Conservation (phyloP, 2,797 vertebrate genomes). For the Pagetopsis macropterus region DNA sequence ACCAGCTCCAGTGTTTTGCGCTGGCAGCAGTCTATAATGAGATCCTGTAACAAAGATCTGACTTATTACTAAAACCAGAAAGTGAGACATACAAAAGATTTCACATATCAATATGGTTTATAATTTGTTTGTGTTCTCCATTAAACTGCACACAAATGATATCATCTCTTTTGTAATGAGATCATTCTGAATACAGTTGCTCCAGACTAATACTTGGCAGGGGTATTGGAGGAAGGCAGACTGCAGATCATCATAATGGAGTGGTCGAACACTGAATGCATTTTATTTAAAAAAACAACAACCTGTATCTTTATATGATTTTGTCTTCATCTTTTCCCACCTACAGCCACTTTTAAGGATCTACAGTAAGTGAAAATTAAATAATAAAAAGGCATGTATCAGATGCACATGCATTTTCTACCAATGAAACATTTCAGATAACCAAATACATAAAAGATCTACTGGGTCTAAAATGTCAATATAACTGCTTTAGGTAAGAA, state of each 20-base stretch:
- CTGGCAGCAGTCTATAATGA: neutral
- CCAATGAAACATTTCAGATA: neutral
- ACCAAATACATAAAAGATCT: neutral
- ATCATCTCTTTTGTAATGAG: neutral
- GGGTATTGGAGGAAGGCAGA: neutral
- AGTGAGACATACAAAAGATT: neutral
- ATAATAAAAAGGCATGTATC: neutral
- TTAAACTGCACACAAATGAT: neutral
- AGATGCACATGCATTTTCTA: conserved; percentile 3
- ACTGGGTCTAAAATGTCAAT: neutral
- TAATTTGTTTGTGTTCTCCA: neutral
- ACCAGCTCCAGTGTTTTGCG: neutral
- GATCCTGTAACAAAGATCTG: neutral
- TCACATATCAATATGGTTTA: neutral
- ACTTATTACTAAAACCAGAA: neutral
- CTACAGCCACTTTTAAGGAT: neutral
- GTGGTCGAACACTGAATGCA: neutral
- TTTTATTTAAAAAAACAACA: neutral
- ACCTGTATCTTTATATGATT: neutral
- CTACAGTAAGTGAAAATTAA: neutral
- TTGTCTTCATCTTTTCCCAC: neutral
- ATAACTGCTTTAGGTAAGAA: neutral
- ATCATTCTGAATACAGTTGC: neutral
- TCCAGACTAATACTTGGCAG: neutral
- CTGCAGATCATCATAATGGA: neutral